These are phyloP conservation scores for Maniola jurtina DNA, from an alignment of 1,140 invertebrate genomes.

Conservation along the genomic window DNA sequence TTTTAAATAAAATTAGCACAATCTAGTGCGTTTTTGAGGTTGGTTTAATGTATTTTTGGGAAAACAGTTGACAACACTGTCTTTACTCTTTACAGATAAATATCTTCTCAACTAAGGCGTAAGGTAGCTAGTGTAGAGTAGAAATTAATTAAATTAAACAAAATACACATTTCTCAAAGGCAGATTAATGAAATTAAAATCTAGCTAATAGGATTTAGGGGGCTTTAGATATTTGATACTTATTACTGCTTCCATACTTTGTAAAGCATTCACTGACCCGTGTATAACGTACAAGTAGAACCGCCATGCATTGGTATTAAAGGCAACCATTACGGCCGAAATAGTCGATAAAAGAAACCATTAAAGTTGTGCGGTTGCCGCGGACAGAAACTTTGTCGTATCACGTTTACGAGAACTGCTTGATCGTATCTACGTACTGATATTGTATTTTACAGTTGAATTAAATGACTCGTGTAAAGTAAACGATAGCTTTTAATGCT, in stretches of 20 bases:
- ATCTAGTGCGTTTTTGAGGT: too few relatives aligned
- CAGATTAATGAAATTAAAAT: neutral
- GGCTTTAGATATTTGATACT: slow-evolving; percentile 7
- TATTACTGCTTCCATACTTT: neutral
- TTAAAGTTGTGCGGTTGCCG: slow-evolving; percentile 53
- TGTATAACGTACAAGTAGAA: slow-evolving; percentile 6
- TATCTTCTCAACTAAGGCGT: too few relatives aligned
- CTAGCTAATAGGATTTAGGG: neutral
- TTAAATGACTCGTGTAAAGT: slow-evolving; percentile 4
- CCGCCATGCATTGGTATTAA: slow-evolving; percentile 28
- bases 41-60: too few relatives aligned
- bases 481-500: neutral
- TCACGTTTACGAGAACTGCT: slow-evolving; percentile 25
- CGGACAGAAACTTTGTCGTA: slow-evolving; percentile 43
- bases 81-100: too few relatives aligned
- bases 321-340: slow-evolving; percentile 43
- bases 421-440: neutral
- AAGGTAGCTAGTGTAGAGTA: too few relatives aligned
- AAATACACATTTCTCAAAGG: too few relatives aligned
- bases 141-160: too few relatives aligned
- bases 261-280: slow-evolving; percentile 5
- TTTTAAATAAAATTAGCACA: too few relatives aligned
- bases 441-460: slow-evolving; percentile 7
- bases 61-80: too few relatives aligned
- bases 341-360: slow-evolving; percentile 57